Base-by-base conservation (phyloP, 2,888 invertebrate species). In the Gastrophysa polygoni region DNA sequence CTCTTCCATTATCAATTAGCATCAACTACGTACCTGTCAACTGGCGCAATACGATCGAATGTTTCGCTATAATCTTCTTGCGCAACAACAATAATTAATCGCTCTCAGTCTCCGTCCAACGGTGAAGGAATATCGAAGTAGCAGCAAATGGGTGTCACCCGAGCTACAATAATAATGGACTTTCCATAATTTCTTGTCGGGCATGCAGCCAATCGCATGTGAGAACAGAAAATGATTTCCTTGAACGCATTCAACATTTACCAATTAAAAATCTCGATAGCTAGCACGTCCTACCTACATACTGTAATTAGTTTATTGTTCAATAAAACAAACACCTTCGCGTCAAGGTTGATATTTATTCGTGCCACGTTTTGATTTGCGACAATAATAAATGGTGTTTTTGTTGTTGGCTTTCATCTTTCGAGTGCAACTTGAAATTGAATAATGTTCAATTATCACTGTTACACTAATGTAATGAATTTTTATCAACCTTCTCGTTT, bases 211-310 rank as follows among this genome's bases (percentile, higher is more conserved):
- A 61, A 61, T 61, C 50, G 56, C 57, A 44, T 50, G 44, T 43
- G 56, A 49, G 44, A n/a, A 24, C 44, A 18, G 48, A 34, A 49
- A 57, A 57, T 29, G n/a, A 57, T 57, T 38, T 57, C 16, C 49
- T 49, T 49, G 57, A 43, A 57, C 47, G 38, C 59, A 44, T 59
- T 54, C n/a, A 59, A 54, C 59, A 59, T 59, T 59, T 59, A 34
- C 54, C 52, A 54, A 54, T 59, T 54, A 59, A 59, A 59, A 59
- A 59, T 48, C 14, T 52, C 52, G 6, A 8, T 32, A 10, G 10
- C n/a, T n/a, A n/a, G n/a, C n/a, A n/a, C n/a, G 10, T 38, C 38
- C 20, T 52, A 21, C 10, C 21, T n/a, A 18, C 17, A 16, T 38
- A 52, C 38, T 21, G 34, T 14, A 38, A 52, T 52, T 38, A 38